Evolutionary conservation across 2,888 invertebrate species (phyloP), one percentile per base, ranked within the genome.

Genomic region (Tortrix viridana): DNA sequence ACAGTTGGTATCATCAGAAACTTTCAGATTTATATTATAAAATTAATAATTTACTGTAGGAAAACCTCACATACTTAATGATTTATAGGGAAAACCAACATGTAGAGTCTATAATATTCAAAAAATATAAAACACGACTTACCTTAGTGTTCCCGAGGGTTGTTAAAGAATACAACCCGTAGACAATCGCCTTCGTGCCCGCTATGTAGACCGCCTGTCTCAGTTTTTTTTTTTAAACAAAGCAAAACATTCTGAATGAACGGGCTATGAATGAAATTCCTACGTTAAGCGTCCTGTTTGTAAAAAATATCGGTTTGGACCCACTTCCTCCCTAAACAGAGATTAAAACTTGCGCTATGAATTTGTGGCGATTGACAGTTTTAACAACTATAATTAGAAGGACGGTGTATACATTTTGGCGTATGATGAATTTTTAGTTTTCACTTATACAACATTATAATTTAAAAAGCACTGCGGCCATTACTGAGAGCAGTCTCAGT

Each of bases 201-300:
- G 77, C 73, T 79, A 76, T 71, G 80, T 75, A 90, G 90, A 90
- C 90, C 86, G 86, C 82, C 73, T 85, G 90, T 85, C 89, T 78
- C 81, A 84, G 78, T 76, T 75, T 72, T 74, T 73, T 76, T 81
- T 75, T 75, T 80, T 71, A 67, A 79, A 86, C 83, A 85, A 87
- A 86, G 83, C 82, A 73, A 74, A 68, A 65, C 23, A 62, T 66
- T n/a, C 67, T 87, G 82, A 87, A 85, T 88, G 87, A 82, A 80
- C 74, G 74, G 72, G 65, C 69, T 68, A 73, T 87, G 84, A 91
- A 91, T 91, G 90, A 88, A 89, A 90, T 90, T 89, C 89, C 85
- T 74, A 69, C 57, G 74, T 75, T 84, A 86, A 89, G 89, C 89
- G 88, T 61, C 66, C 65, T 18, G 56, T 22, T 44, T 65, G 50